Conservation (phyloP, 1,140 invertebrate genomes). For the Phenacoccus solenopsis region DNA sequence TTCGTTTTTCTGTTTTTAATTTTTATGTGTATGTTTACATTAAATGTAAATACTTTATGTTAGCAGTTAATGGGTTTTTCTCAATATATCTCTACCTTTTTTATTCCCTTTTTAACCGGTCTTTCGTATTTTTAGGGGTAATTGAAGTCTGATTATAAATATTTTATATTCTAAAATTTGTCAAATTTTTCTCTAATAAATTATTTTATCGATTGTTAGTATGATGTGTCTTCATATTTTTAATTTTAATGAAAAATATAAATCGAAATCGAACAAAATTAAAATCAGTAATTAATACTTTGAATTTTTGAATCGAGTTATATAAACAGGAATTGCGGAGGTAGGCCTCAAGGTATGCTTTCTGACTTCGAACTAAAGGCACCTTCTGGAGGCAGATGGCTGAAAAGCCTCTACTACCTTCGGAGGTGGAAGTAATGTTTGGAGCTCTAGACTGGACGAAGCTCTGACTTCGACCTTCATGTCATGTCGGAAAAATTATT, state of each 20-base stretch:
- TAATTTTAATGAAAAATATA: background rate
- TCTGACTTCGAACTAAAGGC: no score
- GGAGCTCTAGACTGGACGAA: no score
- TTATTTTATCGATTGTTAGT: background rate
- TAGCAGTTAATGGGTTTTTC: background rate
- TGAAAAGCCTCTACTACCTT: no score
- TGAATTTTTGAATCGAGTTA: no score
- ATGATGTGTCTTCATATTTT: background rate
- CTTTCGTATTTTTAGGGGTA: conserved; percentile 10
- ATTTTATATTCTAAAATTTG: background rate
- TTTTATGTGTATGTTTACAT: background rate
- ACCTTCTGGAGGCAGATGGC: no score
- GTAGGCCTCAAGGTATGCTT: no score
- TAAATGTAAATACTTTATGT: background rate
- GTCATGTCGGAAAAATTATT: no score
- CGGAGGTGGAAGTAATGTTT: no score
- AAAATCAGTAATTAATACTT: no score
- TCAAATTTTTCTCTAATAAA: background rate
- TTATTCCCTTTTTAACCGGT: background rate
- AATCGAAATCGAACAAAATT: background rate
- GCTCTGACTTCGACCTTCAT: no score
- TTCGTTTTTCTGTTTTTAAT: background rate
- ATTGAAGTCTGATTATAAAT: conserved; percentile 8
- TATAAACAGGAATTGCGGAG: no score
- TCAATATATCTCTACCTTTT: background rate